Base-by-base conservation (phyloP, 2,113 vertebrate genomes). In the Setophaga coronata region DNA sequence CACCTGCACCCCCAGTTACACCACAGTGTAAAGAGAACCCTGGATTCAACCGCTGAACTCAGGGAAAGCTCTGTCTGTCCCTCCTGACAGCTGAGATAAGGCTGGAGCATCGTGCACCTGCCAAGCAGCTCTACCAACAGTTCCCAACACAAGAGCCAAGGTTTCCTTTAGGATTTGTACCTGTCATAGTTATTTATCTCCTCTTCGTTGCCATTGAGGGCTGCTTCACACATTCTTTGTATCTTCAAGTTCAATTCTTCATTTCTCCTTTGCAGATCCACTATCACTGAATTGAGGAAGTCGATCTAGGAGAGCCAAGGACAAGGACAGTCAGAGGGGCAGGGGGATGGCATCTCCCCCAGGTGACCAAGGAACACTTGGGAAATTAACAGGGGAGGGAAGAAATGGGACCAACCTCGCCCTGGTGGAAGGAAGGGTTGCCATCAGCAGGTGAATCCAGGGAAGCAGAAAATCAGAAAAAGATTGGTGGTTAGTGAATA, bases 201-300 rank as follows among this genome's bases (percentile, higher is more conserved):
- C 15, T 98, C 98, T 8, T 98, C 97, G 0, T 98, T 99, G 76
- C 99, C 99, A 11, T 99, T 99, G n/a, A 99, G 99, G 14, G 99
- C 98, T 9, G 99, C 98, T 83, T 99, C 99, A 4, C 99, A 98
- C 99, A 99, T 98, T 96, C 98, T 99, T 94, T 99, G 99, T 94
- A 99, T 94, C 91, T 99, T 99, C 74, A 97, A 96, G 95, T 99
- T 99, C 51, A 99, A 88, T 43, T 99, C 99, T 66, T 98, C 97
- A 0, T 99, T 99, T 83, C 99, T 99, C 91, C 96, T 98, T 76
- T 99, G 99, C 61, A 99, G 99, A 93, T 99, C 99, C 82, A 99
- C 98, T 34, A 99, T 99, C 86, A 99, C 99, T 0, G 99, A 99
- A 83, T 99, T 99, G 74, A 99, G 98, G 98, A 99, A 99, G 74